Percentiles rank a stretch among this genome's conserved stretches.
These are phyloP conservation scores for Astreopora myriophthalma DNA, from an alignment of 64 coral and sea anemone species.

Conservation along the genomic window DNA sequence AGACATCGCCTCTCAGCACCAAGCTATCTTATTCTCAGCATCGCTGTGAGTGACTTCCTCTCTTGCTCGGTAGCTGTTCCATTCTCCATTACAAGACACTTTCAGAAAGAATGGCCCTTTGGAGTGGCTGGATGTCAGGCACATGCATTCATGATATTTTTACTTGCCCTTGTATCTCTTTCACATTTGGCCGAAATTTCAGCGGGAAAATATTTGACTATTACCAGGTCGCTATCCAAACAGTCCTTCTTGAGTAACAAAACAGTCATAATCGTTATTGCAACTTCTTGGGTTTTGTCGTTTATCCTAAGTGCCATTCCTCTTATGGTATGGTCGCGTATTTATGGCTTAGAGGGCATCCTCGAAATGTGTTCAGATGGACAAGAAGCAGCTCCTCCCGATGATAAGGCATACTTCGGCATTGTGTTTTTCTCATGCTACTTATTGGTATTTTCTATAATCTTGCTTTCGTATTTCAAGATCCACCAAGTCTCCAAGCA, in stretches of 20 bases:
- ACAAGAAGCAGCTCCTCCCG: not conserved
- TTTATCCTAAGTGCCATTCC: conserved; percentile 26
- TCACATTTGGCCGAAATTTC: conserved; percentile 37
- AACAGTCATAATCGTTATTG: not conserved
- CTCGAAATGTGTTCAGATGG: conserved; percentile 13
- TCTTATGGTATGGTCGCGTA: conserved; percentile 49
- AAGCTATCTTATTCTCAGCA: conserved; percentile 49
- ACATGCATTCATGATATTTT: conserved; percentile 60
- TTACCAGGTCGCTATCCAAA: conserved; percentile 21
- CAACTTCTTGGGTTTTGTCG: conserved; percentile 23
- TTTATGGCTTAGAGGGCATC: conserved; percentile 11
- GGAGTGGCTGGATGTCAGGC: not conserved
- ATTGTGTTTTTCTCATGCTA: conserved; percentile 35
- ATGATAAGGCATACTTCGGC: conserved; percentile 38
- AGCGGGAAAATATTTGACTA: conserved; percentile 57
- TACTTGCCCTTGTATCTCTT: conserved; percentile 41
- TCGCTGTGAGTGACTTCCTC: conserved; percentile 47
- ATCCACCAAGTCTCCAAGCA: conserved; percentile 38
- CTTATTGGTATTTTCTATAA: conserved; percentile 3
- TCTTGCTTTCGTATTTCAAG: conserved; percentile 34
- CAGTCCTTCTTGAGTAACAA: conserved; percentile 10
- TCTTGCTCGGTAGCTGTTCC: conserved; percentile 52
- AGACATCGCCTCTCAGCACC: not conserved
- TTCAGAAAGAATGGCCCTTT: conserved; percentile 5
- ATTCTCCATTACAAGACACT: not conserved